phyloP scores from a whole-genome alignment of 2,797 vertebrate genomes.

The Chelmon rostratus region DNA sequence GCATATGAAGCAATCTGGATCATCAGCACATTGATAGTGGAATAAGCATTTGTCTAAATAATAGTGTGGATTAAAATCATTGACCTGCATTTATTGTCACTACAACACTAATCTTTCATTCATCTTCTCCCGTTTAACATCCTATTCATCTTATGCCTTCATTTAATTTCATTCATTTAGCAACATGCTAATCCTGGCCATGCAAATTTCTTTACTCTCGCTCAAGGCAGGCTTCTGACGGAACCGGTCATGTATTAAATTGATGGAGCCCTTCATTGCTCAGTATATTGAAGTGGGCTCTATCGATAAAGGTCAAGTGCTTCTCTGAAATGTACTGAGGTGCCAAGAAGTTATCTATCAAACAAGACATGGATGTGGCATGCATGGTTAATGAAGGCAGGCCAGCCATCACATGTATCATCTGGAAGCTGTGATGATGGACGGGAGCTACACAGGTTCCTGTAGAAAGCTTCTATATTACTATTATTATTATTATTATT shows the following conservation, averaged over 20 bases:
- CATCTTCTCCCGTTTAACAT: conserved; percentile 45
- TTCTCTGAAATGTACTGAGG: conserved; percentile 69
- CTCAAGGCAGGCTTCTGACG: conserved; percentile 42
- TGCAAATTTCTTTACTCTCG: conserved; percentile 47
- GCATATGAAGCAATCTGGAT: background rate
- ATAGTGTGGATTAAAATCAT: conserved; percentile 47
- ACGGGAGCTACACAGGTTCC: conserved; percentile 33
- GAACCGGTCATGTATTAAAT: conserved; percentile 71
- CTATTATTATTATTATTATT: background rate
- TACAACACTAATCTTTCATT: conserved; percentile 51
- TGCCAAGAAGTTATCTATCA: conserved; percentile 78
- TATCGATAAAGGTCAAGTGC: conserved; percentile 80
- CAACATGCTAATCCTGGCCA: conserved; percentile 40
- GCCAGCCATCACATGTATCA: conserved; percentile 36
- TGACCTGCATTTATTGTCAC: conserved; percentile 52
- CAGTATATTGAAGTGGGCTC: conserved; percentile 73
- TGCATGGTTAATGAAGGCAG: conserved; percentile 67
- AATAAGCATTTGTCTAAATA: conserved; percentile 42
- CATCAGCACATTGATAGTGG: conserved; percentile 2
- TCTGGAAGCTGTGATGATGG: conserved; percentile 42
- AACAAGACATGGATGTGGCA: conserved; percentile 63
- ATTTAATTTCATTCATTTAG: conserved; percentile 54
- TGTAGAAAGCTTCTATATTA: conserved; percentile 11
- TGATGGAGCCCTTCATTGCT: conserved; percentile 64
- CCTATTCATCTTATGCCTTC: conserved; percentile 47